Evolutionary conservation across 2,797 vertebrate species (phyloP), one percentile per base, ranked within the genome.

Genomic region (Helicolenus hilgendorfi): DNA sequence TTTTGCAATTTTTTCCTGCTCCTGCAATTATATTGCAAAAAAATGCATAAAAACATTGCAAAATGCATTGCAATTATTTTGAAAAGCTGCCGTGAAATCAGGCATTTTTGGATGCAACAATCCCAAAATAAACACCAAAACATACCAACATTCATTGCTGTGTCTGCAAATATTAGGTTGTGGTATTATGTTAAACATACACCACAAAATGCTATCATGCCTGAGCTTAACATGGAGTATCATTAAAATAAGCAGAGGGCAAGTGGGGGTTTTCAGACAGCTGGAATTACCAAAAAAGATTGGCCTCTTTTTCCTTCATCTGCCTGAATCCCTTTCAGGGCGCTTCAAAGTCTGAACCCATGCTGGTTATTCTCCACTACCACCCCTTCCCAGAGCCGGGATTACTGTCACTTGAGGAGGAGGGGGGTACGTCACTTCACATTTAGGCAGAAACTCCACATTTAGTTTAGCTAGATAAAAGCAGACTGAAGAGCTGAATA

Each of bases 371-470:
- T 85, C 88, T 83, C 71, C 77, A 67, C 87, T 5, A 55, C 41
- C 74, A 71, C 83, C 33, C 82, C 63, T 72, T 83, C 68, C 38
- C 72, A 81, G 63, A 92, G 93, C 81, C 27, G 8, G 88, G 93
- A 96, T 96, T 95, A 96, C 89, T 90, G 92, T 93, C 93, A 90
- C 79, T 91, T 83, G 78, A 84, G 72, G 70, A 49, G n/a, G n/a
- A 75, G 72, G 84, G 72, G 89, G 91, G 79, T 71, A 77, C 74
- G 74, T 92, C 85, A 83, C 84, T 91, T 90, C 77, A 84, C 60
- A 91, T 94, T 90, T 82, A 79, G 87, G 76, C 78, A 86, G 49
- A 91, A 88, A 85, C 58, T 72, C 85, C 68, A 65, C 8, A 53
- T 88, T 87, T 62, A 82, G 81, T 87, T 86, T 38, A 68, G 69